Evolutionary conservation across 2,113 vertebrate species (phyloP), one percentile per base, ranked within the genome.

Genomic region (Microcebus lehilahytsara): DNA sequence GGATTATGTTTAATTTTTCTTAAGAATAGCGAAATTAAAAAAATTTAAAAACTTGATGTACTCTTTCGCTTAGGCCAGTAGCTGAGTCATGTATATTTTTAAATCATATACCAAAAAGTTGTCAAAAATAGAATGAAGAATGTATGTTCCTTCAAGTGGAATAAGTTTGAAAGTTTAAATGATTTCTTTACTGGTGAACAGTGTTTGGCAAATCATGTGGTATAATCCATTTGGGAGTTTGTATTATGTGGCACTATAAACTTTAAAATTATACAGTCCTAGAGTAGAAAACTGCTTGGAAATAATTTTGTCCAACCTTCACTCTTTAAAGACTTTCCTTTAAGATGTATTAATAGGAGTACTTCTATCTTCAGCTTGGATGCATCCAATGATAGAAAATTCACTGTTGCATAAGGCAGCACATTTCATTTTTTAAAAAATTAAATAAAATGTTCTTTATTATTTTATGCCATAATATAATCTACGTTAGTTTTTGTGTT

Each of bases 1-100:
- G 10, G 51, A 60, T 94, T 85, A 72, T 72, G 88, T 85, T 40
- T 12, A n/a, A 62, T n/a, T 85, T 93, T 94, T 93, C 32, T 91
- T 91, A 88, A 94, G 17, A 92, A 88, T 32, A 79, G 10, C 16
- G 60, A 3, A 83, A 40, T 32, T 11, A 27, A 46, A 66, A 84
- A 72, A 86, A 23, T 10, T 49, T 10, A 49, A 75, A 72, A 20
- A 60, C 23, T 67, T 42, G 11, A 5, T 2, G 89, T 92, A 64
- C 69, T 84, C 32, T 88, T 27, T 62, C 79, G 16, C 34, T 95
- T 94, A 89, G 62, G 17, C 23, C 51, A 58, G 51, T 85, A 34
- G 11, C 6, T 94, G 86, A 40, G 9, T 78, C 60, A 42, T 32
- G 34, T 56, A 56, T 93, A 69, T 85, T 42, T 87, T 91, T 66